Evolutionary conservation across 2,888 invertebrate genomes (phyloP).

Genomic region (Drosophila histrio): DNA sequence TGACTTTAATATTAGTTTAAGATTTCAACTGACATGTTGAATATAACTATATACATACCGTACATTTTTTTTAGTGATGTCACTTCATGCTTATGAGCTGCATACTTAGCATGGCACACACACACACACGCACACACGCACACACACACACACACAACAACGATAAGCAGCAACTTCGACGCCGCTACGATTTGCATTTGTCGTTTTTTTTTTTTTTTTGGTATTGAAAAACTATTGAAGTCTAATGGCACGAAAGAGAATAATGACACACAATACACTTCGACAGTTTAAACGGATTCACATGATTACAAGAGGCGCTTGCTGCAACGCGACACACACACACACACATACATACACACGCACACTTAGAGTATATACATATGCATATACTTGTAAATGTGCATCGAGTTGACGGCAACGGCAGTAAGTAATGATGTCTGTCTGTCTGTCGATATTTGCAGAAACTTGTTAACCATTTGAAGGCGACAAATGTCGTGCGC

Average conservation of each 20-base stretch:
- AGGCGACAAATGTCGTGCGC: conserved; percentile 71
- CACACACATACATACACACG: background rate
- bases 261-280: conserved; percentile 81
- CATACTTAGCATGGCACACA: conserved; percentile 19
- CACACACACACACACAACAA: conserved; percentile 16
- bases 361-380: background rate
- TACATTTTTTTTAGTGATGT: conserved; percentile 4
- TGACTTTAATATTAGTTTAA: too few relatives aligned
- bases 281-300: conserved; percentile 78
- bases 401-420: conserved; percentile 13
- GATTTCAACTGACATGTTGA: too few relatives aligned
- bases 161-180: conserved; percentile 50
- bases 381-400: conserved; percentile 1
- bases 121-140: background rate
- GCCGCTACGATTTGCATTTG: conserved; percentile 55
- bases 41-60: too few relatives aligned
- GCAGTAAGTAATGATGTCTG: conserved; percentile 70
- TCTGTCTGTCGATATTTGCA: conserved; percentile 58
- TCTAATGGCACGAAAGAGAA: conserved; percentile 84
- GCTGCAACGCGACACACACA: background rate
- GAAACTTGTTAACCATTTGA: conserved; percentile 76
- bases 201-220: conserved; percentile 27
- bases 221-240: conserved; percentile 82
- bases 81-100: background rate
- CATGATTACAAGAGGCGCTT: conserved; percentile 64